Percentiles rank a stretch among this genome's conserved stretches.
phyloP scores from a whole-genome alignment of 1,140 invertebrate genomes.

The Microplitis mediator region DNA sequence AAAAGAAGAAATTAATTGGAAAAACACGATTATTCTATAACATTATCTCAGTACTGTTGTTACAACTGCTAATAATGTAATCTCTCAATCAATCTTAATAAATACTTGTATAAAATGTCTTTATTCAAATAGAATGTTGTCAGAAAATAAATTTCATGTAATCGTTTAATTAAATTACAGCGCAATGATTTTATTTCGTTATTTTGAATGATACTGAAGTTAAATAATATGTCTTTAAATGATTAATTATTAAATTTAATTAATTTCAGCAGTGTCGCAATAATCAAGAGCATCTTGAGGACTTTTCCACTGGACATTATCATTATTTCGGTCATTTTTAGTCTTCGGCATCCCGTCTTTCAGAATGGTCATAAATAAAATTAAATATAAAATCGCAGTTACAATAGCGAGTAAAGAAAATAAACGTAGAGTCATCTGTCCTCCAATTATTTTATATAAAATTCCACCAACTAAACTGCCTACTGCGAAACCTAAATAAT shows the following conservation, averaged over 20 bases:
- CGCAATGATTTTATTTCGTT: no score
- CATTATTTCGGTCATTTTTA: constrained; percentile 7
- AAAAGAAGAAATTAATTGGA: no score
- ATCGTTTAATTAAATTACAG: no score
- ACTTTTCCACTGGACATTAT: constrained; percentile 49
- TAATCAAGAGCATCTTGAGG: constrained; percentile 48
- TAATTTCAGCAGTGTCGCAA: constrained; percentile 20
- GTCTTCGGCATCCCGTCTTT: constrained; percentile 48
- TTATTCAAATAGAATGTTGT: no score
- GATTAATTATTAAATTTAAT: neutral
- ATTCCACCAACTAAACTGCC: constrained; percentile 69
- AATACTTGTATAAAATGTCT: no score
- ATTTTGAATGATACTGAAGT: no score
- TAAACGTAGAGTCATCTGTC: constrained; percentile 62
- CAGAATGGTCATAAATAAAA: constrained; percentile 58
- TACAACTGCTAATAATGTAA: no score
- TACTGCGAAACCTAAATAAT: constrained; percentile 64
- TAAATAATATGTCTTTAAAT: no score
- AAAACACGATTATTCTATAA: no score
- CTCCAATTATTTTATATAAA: constrained; percentile 66
- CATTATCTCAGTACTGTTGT: no score
- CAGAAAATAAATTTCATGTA: no score
- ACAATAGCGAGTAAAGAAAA: constrained; percentile 62
- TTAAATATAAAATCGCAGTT: constrained; percentile 63
- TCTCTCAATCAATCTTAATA: no score